Evolutionary conservation across 2,888 invertebrate species (phyloP), one percentile per base, ranked within the genome.

Genomic region (Tenthredo scrophulariae): DNA sequence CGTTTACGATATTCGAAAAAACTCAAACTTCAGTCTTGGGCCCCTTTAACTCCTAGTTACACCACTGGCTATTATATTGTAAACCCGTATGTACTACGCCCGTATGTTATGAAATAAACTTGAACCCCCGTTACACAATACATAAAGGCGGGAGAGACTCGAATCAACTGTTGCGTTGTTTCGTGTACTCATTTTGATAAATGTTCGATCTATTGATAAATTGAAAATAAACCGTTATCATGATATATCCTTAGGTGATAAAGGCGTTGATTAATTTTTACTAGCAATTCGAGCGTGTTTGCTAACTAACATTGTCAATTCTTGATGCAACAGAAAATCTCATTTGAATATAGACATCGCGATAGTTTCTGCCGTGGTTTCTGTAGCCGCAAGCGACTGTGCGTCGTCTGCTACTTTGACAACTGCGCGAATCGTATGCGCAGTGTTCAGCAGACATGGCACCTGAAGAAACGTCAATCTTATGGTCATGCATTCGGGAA

Each of bases 341-440:
- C 33, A 70, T 70, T 70, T 10, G 70, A 72, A 72, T 72, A 65
- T 62, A 10, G 26, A 62, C 22, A 7, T 26, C 26, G 33, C 15
- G 13, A 22, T 29, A 65, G 26, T 13, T 33, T 22, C 26, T 33
- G 33, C 15, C 4, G 10, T 29, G 33, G 26, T 13, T 33, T 22
- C 26, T 33, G 26, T 62, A 62, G 54, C n/a, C 62, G 62, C 46
- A 46, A 26, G 29, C 77, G 50, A 29, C 15, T 7, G 65, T 80
- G 50, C 43, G 74, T 84, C 84, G 84, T 84, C 84, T 84, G 84
- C 84, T 84, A 72, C 43, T 84, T 84, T 84, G 84, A 84, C 84
- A 84, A 75, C 74, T 84, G 84, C 84, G 84, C 84, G 26, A 9
- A n/a, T 15, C 4, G 10, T 46, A 22, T 75, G 84, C 84, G 75